Evolutionary conservation across 2,888 invertebrate species (phyloP).

Genomic region (Eubasilissa splendida): DNA sequence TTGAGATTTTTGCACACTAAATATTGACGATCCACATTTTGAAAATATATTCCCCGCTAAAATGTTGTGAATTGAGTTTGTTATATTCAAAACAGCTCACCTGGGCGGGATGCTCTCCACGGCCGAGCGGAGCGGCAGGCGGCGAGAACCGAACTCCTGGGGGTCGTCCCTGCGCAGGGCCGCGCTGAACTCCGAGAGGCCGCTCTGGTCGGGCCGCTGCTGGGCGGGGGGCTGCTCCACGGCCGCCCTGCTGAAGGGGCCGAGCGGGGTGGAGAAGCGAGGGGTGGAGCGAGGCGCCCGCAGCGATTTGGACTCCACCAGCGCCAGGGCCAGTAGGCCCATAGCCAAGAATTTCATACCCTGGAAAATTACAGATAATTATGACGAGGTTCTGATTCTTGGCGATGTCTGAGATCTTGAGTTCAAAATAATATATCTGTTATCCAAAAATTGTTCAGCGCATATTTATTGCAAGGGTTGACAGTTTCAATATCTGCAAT

Average conservation of each 20-base stretch:
- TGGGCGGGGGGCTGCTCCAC: constrained; percentile 50
- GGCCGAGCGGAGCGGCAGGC: constrained; percentile 80
- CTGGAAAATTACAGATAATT: constrained; percentile 7
- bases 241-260: constrained; percentile 54
- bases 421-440: no score
- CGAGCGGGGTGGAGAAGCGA: constrained; percentile 43
- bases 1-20: no score
- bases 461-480: no score
- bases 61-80: no score
- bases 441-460: no score
- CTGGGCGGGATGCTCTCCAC: constrained; percentile 81
- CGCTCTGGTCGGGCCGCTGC: background rate
- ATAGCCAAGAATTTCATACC: constrained; percentile 23
- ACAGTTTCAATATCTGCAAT: no score
- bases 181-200: constrained; percentile 28
- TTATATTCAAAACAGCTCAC: constrained; percentile 60
- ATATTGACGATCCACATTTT: no score
- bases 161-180: constrained; percentile 27
- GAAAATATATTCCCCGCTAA: no score
- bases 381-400: background rate
- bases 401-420: no score
- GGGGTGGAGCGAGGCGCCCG: constrained; percentile 28
- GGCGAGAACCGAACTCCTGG: constrained; percentile 59
- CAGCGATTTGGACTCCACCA: constrained; percentile 30
- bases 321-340: constrained; percentile 40